Percentiles rank a stretch among this genome's conserved stretches.
These are phyloP conservation scores for Xylocampa areola DNA, from an alignment of 2,888 invertebrate genomes.

Conservation along the genomic window DNA sequence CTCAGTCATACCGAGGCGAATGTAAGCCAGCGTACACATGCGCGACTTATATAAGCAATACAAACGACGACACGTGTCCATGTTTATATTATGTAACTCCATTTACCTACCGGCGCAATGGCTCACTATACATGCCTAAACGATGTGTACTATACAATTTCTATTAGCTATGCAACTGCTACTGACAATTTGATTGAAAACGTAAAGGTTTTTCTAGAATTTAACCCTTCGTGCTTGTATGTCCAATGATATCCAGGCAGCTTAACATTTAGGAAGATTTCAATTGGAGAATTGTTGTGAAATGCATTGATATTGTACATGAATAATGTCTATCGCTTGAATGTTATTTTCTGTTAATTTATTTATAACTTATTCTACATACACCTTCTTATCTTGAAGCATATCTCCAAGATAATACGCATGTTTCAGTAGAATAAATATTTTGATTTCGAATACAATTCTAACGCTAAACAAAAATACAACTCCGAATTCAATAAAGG, in stretches of 20 bases:
- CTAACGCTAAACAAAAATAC: constrained; percentile 17
- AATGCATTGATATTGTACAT: constrained; percentile 2
- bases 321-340: background rate
- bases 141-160: constrained; percentile 52
- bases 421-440: constrained; percentile 19
- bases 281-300: background rate
- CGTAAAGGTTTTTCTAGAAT: constrained; percentile 8
- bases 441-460: constrained; percentile 33
- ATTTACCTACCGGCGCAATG: constrained; percentile 60
- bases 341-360: constrained; percentile 7
- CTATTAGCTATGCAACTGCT: constrained; percentile 50
- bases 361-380: background rate
- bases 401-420: constrained; percentile 4
- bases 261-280: too few relatives aligned
- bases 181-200: constrained; percentile 47
- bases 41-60: constrained; percentile 68
- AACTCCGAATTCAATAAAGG: constrained; percentile 29
- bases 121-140: constrained; percentile 47
- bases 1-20: constrained; percentile 40
- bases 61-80: constrained; percentile 73
- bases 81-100: constrained; percentile 79
- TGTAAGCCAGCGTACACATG: constrained; percentile 62
- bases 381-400: constrained; percentile 1
- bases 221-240: background rate
- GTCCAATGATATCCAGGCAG: background rate